These are phyloP conservation scores for Drosophila willistoni DNA, from an alignment of 1,140 invertebrate species.

Conservation along the genomic window DNA sequence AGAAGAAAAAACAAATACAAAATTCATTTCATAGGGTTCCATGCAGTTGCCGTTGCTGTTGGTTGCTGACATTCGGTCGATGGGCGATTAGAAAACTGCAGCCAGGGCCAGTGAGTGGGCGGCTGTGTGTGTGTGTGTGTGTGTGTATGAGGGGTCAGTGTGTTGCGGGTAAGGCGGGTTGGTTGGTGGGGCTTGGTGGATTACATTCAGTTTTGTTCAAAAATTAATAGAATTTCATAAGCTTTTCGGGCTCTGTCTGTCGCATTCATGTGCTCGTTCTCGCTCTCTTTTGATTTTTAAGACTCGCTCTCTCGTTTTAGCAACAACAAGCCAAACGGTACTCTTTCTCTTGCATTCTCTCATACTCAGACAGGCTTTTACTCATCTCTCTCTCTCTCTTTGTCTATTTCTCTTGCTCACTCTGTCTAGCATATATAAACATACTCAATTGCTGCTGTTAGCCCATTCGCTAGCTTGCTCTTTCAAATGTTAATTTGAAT, in stretches of 20 bases:
- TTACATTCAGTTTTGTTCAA: constrained; percentile 80
- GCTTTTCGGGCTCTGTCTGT: constrained; percentile 61
- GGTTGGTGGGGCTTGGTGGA: constrained; percentile 35
- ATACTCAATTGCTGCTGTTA: constrained; percentile 17
- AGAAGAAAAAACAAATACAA: constrained; percentile 52
- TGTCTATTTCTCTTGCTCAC: not conserved
- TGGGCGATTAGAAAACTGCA: constrained; percentile 50
- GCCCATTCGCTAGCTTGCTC: constrained; percentile 53
- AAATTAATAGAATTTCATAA: constrained; percentile 82
- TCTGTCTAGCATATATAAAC: constrained; percentile 9
- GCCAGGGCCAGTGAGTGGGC: not conserved
- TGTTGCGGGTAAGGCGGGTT: not conserved
- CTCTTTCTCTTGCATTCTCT: constrained; percentile 24
- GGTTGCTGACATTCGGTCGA: constrained; percentile 25
- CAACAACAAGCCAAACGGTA: not conserved
- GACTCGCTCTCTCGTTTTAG: constrained; percentile 18
- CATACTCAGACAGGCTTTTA: constrained; percentile 7
- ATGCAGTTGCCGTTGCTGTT: constrained; percentile 15
- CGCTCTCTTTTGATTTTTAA: constrained; percentile 25
- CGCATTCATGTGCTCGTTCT: constrained; percentile 34
- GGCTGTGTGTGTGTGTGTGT: not conserved
- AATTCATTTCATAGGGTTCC: constrained; percentile 25
- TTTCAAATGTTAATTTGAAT: constrained; percentile 82
- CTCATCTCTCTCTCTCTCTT: constrained; percentile 25
- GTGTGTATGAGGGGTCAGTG: not conserved